phyloP scores from a whole-genome alignment of 2,113 vertebrate species.

The Sebastes schlegelii region DNA sequence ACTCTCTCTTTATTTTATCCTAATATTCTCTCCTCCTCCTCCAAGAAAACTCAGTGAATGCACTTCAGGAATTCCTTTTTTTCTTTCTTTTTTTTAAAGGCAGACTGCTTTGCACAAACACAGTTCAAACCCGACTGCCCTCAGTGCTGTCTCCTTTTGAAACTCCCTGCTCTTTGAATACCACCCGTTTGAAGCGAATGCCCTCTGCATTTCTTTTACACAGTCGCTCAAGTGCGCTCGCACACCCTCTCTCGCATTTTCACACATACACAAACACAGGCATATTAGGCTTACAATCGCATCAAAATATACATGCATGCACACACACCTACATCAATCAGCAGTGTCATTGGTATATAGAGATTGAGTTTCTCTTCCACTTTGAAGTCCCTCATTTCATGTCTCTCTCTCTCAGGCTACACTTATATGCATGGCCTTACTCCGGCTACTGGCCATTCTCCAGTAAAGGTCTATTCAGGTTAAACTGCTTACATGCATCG shows the following conservation, averaged over 20 bases:
- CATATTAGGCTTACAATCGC: conserved; percentile 9
- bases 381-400: conserved; percentile 48
- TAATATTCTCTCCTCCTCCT: conserved; percentile 51
- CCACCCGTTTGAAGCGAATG: conserved; percentile 75
- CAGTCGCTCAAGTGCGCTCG: conserved; percentile 44
- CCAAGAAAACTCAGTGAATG: conserved; percentile 55
- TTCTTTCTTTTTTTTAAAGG: conserved; percentile 45
- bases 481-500: conserved; percentile 39
- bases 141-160: conserved; percentile 79
- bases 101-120: conserved; percentile 73
- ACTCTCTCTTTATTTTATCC: conserved; percentile 53
- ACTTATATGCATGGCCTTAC: conserved; percentile 32
- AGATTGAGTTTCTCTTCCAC: conserved; percentile 11
- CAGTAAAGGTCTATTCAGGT: conserved; percentile 45
- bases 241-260: conserved; percentile 39
- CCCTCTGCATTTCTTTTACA: conserved; percentile 78
- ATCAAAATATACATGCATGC: conserved; percentile 2
- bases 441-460: conserved; percentile 27
- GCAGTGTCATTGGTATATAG: conserved; percentile 4
- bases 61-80: conserved; percentile 74
- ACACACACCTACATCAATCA: conserved; percentile 6
- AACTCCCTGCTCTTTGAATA: conserved; percentile 82
- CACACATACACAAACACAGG: conserved; percentile 31
- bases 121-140: conserved; percentile 81
- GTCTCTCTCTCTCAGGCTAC: conserved; percentile 27